Evolutionary conservation across 2,113 vertebrate genomes (phyloP).

Genomic region (Tretioscincus oriximinensis): DNA sequence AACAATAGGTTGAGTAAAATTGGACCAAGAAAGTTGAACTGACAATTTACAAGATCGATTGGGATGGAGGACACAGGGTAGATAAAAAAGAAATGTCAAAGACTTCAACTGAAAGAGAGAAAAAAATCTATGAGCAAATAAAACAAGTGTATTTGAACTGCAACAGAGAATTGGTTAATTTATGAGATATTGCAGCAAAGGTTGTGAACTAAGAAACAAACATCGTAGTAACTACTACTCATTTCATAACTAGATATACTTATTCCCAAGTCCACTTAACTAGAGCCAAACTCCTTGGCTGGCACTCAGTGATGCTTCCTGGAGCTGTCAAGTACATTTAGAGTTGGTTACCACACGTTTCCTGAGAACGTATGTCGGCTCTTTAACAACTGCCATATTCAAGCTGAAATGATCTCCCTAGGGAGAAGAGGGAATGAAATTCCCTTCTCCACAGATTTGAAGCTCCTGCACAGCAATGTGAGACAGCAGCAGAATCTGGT

Average conservation of each 20-base stretch:
- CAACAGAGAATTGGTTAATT: conserved; percentile 22
- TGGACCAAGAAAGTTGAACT: conserved; percentile 4
- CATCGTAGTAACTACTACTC: neutral
- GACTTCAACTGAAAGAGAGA: conserved; percentile 26
- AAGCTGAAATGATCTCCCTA: too few species aligned
- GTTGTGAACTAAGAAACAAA: conserved; percentile 1
- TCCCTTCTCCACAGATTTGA: too few species aligned
- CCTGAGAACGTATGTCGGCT: too few species aligned
- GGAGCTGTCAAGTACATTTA: too few species aligned
- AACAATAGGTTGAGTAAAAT: conserved; percentile 25
- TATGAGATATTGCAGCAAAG: neutral
- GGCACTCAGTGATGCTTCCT: too few species aligned
- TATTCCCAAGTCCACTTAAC: neutral
- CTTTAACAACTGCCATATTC: too few species aligned
- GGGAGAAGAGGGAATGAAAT: too few species aligned
- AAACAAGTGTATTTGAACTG: conserved; percentile 20
- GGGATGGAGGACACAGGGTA: conserved; percentile 27
- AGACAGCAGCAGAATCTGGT: too few species aligned
- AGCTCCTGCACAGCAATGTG: too few species aligned
- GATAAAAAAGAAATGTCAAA: conserved; percentile 41
- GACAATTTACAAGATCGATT: conserved; percentile 1
- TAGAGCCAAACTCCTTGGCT: neutral
- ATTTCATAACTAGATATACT: neutral
- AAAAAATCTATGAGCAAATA: conserved; percentile 49
- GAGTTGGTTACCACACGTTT: too few species aligned